A percentile compares a stretch with the other conserved stretches of the same genome.
Evolutionary conservation across 2,113 vertebrate genomes (phyloP).

Genomic region (Leiothrix lutea): DNA sequence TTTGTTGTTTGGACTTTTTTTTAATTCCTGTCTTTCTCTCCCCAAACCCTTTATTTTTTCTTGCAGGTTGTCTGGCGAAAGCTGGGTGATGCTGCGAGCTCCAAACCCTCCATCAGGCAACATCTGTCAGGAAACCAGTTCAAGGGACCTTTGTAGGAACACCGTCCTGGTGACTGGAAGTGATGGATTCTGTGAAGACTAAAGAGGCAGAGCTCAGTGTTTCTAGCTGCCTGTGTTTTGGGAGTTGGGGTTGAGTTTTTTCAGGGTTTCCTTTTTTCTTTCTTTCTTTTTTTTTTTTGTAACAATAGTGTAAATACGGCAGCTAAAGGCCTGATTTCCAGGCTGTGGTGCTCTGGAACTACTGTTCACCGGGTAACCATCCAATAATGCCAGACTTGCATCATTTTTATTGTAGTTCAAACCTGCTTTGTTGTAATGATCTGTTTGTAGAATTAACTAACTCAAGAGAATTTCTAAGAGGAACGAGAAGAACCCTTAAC

Average conservation of each 20-base stretch:
- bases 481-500: slow-evolving; percentile 38
- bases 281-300: neutral
- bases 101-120: slow-evolving; percentile 95
- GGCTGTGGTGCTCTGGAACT: slow-evolving; percentile 61
- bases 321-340: slow-evolving; percentile 58
- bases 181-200: slow-evolving; percentile 2
- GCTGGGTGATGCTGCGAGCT: slow-evolving; percentile 91
- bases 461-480: slow-evolving; percentile 27
- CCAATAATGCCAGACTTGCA: slow-evolving; percentile 49
- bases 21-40: neutral
- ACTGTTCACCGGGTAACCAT: slow-evolving; percentile 56
- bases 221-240: slow-evolving; percentile 26
- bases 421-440: slow-evolving; percentile 57
- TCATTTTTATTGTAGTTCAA: slow-evolving; percentile 66
- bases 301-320: slow-evolving; percentile 74
- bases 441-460: slow-evolving; percentile 64
- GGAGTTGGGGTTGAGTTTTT: slow-evolving; percentile 4
- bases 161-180: neutral
- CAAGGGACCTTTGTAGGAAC: slow-evolving; percentile 92
- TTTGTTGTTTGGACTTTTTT: neutral
- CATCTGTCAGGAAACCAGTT: slow-evolving; percentile 98
- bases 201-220: neutral
- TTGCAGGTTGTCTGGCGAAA: slow-evolving; percentile 97
- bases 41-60: neutral
- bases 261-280: neutral